Percentiles rank a stretch among this genome's conserved stretches.
phyloP scores from a whole-genome alignment of 2,888 invertebrate species.

The Tetropium fuscum region DNA sequence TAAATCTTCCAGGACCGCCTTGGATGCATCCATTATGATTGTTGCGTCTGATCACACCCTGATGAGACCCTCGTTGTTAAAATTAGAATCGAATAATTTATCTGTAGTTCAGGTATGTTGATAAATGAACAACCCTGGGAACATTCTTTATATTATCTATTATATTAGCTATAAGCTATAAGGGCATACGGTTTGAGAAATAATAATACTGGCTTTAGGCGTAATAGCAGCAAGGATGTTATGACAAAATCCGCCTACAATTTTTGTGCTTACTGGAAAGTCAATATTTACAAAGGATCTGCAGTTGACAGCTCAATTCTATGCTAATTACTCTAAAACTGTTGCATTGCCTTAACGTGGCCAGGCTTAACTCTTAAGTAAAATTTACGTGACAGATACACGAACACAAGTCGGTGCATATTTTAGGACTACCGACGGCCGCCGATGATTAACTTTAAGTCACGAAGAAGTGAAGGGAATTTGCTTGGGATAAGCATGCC shows the following conservation, averaged over 20 bases:
- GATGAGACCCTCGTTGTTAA: background rate
- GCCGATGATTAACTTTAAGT: constrained; percentile 11
- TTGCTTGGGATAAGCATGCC: constrained; percentile 12
- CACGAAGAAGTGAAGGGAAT: constrained; percentile 12
- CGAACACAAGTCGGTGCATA: constrained; percentile 9
- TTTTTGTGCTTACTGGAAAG: too few relatives aligned
- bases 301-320: background rate
- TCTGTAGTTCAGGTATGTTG: background rate
- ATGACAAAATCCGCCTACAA: too few relatives aligned
- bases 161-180: too few relatives aligned
- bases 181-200: too few relatives aligned
- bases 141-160: too few relatives aligned
- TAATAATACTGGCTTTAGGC: too few relatives aligned
- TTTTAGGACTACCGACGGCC: background rate
- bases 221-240: too few relatives aligned
- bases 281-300: too few relatives aligned
- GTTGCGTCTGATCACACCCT: background rate
- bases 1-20: background rate
- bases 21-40: background rate
- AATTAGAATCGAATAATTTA: background rate
- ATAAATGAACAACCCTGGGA: background rate
- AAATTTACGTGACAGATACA: too few relatives aligned
- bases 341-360: background rate
- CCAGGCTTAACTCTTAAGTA: background rate
- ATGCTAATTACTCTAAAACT: background rate